Evolutionary conservation across 2,888 invertebrate species (phyloP), one percentile per base, ranked within the genome.

Genomic region (Clanis bilineata): DNA sequence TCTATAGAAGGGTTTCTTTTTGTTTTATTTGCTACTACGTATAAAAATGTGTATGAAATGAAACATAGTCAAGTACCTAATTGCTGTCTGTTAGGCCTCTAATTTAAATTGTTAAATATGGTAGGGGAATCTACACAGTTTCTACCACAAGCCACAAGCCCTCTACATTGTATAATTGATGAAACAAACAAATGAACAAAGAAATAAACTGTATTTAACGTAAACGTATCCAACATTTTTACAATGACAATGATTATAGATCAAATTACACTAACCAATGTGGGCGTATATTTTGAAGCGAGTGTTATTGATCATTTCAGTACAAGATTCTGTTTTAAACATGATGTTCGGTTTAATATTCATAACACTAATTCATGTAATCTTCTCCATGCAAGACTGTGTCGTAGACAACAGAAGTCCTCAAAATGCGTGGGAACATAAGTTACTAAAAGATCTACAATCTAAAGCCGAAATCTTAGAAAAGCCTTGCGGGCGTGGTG

Each of bases 391-490:
- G 25, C 57, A 63, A 21, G 55, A 66, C 32, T 68, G 67, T 44
- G 15, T 59, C n/a, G 59, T 64, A 1, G 61, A 68, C 60, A 22
- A 67, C 60, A 47, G 66, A 59, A 60, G 60, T 0, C 23, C 60
- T 2, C 45, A 59, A 41, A 69, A 72, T 45, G 59, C 61, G 0
- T 74, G 67, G 67, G 76, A 79, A 47, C 63, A 66, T 15, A 59
- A 74, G 21, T 54, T 80, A 0, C 21, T 45, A 0, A 21, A 64
- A n/a, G 69, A 72, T 12, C 15, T 72, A 0, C 12, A 6, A 12
- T 0, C 63, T 3, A 32, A 47, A 4, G 63, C 66, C 7, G 65
- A 62, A 4, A 57, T 15, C 12, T 23, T 22, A 0, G 12, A 54
- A 2, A 62, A 65, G 3, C 54, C 47, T 1, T 59, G 59, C 56